Conservation (phyloP, 1,140 invertebrate species). For the Telenomus remus region DNA sequence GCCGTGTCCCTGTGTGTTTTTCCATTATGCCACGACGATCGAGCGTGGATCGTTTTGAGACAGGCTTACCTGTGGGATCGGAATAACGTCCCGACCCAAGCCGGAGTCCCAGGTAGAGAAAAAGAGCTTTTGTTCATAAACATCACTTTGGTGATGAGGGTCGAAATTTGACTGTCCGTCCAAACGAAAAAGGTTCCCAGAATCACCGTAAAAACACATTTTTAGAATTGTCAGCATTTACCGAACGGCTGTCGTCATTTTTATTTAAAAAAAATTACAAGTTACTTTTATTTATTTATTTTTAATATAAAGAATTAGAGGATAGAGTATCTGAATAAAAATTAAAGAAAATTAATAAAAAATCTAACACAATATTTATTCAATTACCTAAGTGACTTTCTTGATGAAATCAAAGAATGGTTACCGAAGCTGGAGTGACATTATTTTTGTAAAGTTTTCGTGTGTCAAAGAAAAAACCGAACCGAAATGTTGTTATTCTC, state of each 20-base stretch:
- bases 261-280: no score
- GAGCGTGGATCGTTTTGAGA: neutral
- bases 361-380: neutral
- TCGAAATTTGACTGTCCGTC: conserved; percentile 15
- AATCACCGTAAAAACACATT: conserved; percentile 19
- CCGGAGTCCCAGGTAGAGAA: conserved; percentile 15
- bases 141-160: conserved; percentile 13
- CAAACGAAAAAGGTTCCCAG: conserved; percentile 9
- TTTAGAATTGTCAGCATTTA: conserved; percentile 6
- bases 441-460: no score
- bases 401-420: no score
- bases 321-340: no score
- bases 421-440: no score
- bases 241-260: neutral
- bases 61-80: conserved; percentile 11
- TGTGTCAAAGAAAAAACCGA: neutral
- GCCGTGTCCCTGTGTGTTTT: neutral
- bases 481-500: neutral
- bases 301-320: no score
- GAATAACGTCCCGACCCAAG: conserved; percentile 7
- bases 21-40: conserved; percentile 2
- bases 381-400: no score
- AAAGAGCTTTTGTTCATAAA: conserved; percentile 22
- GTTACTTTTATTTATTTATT: no score
- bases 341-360: neutral